These are phyloP conservation scores for Pseudococcus longispinus DNA, from an alignment of 2,888 invertebrate species.

Conservation along the genomic window DNA sequence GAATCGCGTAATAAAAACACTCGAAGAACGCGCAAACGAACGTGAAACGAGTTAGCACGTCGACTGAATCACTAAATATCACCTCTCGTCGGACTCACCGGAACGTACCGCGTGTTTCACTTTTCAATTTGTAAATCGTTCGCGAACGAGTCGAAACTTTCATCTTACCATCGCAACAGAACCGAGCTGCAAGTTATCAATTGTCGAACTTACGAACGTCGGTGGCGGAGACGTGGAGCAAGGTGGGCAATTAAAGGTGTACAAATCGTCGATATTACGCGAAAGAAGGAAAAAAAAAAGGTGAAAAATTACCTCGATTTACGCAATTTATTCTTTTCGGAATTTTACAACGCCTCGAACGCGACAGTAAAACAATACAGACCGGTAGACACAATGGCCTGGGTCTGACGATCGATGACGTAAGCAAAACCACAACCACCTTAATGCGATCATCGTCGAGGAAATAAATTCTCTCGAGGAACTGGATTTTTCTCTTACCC, in stretches of 20 bases:
- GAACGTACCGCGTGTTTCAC: constrained; percentile 22
- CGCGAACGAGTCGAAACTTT: constrained; percentile 29
- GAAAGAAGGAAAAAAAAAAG: background rate
- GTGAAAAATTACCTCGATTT: background rate
- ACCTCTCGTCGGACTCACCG: constrained; percentile 35
- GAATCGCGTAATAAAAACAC: background rate
- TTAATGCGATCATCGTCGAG: background rate
- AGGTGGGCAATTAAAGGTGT: background rate
- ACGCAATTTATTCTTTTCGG: background rate
- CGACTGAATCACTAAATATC: constrained; percentile 7
- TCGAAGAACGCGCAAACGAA: constrained; percentile 4
- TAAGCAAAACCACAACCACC: background rate
- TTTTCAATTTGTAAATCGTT: constrained; percentile 25
- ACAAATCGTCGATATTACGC: background rate
- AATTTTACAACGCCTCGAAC: background rate
- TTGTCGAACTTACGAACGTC: background rate
- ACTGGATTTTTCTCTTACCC: background rate
- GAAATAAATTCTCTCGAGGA: background rate
- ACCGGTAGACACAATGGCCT: background rate
- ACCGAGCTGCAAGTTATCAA: background rate
- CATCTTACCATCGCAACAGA: background rate
- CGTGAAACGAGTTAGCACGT: background rate
- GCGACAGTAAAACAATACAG: background rate
- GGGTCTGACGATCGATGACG: background rate
- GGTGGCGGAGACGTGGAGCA: background rate